A percentile compares a stretch with the other conserved stretches of the same genome.
Evolutionary conservation across 2,797 vertebrate species (phyloP).

Genomic region (Molossus molossus): DNA sequence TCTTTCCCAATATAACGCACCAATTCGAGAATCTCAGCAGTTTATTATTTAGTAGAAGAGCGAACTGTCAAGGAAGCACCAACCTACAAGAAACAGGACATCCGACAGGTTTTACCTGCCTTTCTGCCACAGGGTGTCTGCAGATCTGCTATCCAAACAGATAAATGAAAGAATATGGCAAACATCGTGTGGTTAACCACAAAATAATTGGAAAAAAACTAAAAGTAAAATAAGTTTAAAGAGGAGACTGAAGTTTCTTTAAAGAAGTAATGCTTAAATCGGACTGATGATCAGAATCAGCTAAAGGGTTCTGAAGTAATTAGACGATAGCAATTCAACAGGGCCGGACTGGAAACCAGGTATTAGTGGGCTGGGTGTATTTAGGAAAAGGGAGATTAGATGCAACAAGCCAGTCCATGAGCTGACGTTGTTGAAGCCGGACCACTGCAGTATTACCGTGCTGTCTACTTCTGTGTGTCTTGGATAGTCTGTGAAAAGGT

Average conservation of each 20-base stretch:
- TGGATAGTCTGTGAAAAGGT: background rate
- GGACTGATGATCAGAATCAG: background rate
- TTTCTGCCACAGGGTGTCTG: background rate
- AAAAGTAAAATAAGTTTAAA: background rate
- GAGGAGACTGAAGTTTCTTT: background rate
- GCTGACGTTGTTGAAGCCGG: background rate
- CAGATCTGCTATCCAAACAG: background rate
- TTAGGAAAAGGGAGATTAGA: background rate
- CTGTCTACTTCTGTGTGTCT: background rate
- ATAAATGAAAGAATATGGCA: background rate
- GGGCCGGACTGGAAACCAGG: background rate
- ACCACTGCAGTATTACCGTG: background rate
- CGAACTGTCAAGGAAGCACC: background rate
- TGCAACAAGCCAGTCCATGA: background rate
- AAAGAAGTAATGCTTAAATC: background rate
- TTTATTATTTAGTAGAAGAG: background rate
- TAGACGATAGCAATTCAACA: background rate
- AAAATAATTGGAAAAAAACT: background rate
- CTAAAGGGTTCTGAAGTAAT: background rate
- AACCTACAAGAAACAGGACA: background rate
- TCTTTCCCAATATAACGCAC: background rate
- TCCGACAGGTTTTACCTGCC: background rate
- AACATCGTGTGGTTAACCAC: background rate
- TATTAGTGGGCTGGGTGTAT: rapidly evolving
- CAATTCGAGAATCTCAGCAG: background rate